Evolutionary conservation across 2,113 vertebrate genomes (phyloP).

Genomic region (Cyanoramphus novaezelandiae): DNA sequence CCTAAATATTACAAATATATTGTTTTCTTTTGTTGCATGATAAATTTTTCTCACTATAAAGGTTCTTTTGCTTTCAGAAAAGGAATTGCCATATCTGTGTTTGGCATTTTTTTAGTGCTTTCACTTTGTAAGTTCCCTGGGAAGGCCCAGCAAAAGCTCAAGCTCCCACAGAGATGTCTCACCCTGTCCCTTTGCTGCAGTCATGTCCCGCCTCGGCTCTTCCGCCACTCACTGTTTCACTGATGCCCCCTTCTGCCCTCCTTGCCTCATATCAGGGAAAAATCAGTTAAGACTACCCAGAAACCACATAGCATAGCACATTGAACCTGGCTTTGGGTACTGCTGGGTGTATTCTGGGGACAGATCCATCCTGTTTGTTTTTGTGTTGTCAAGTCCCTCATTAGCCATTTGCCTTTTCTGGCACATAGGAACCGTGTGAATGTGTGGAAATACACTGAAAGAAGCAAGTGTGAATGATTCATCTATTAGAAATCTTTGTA

Average conservation of each 20-base stretch:
- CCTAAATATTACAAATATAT: rapidly evolving
- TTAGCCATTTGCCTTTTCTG: neutral
- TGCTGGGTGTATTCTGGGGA: neutral
- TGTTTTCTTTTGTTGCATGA: neutral
- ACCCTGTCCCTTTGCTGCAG: neutral
- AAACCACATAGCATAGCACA: rapidly evolving
- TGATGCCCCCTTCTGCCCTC: conserved; percentile 62
- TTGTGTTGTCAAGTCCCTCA: rapidly evolving
- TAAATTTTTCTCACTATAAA: neutral
- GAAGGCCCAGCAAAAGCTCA: neutral
- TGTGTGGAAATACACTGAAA: neutral
- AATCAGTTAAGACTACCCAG: neutral
- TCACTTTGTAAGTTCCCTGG: neutral
- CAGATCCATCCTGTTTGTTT: rapidly evolving
- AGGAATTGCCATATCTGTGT: neutral
- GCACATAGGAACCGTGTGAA: neutral
- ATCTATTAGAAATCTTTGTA: neutral
- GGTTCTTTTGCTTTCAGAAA: neutral
- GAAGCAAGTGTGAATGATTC: neutral
- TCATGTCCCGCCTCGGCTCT: neutral
- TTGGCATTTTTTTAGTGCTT: neutral
- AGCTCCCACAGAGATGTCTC: neutral
- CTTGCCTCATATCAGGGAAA: neutral
- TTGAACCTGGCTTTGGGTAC: rapidly evolving
- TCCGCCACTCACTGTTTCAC: neutral